phyloP scores from a whole-genome alignment of 23 tunicate species.

The Ciona savignyi region DNA sequence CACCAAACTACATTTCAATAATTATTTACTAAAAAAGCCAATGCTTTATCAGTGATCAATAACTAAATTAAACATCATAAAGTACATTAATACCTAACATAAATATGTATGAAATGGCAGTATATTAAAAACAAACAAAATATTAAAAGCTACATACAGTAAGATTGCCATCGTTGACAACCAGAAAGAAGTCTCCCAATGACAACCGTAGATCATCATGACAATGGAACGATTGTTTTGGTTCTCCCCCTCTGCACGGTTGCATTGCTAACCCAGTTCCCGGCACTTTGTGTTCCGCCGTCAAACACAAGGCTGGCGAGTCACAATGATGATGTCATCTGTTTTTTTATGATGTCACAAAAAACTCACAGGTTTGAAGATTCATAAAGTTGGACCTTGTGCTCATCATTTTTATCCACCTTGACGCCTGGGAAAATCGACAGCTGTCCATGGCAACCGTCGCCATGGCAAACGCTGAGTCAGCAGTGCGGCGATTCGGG shows the following conservation, averaged over 20 bases:
- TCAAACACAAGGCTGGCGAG: slow-evolving; percentile 7
- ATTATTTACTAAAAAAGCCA: too few species aligned
- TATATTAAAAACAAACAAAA: too few species aligned
- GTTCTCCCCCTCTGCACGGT: neutral
- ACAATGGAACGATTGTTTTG: neutral
- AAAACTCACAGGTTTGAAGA: slow-evolving; percentile 44
- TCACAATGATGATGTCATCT: too few species aligned
- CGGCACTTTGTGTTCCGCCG: neutral
- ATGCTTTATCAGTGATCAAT: too few species aligned
- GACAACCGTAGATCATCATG: neutral
- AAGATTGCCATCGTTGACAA: neutral
- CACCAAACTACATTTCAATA: too few species aligned
- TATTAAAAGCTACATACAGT: too few species aligned
- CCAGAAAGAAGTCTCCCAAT: neutral
- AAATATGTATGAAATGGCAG: too few species aligned
- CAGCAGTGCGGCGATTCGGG: neutral
- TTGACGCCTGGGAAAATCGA: slow-evolving; percentile 7
- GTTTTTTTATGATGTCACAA: slow-evolving; percentile 9
- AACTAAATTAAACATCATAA: too few species aligned
- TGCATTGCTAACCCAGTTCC: slow-evolving; percentile 2
- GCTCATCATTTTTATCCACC: slow-evolving; percentile 38
- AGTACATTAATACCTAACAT: too few species aligned
- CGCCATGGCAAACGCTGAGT: neutral
- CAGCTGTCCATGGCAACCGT: slow-evolving; percentile 24
- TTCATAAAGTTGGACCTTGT: slow-evolving; percentile 20